Evolutionary conservation across 2,888 invertebrate genomes (phyloP).

Genomic region (Morpho achilles): DNA sequence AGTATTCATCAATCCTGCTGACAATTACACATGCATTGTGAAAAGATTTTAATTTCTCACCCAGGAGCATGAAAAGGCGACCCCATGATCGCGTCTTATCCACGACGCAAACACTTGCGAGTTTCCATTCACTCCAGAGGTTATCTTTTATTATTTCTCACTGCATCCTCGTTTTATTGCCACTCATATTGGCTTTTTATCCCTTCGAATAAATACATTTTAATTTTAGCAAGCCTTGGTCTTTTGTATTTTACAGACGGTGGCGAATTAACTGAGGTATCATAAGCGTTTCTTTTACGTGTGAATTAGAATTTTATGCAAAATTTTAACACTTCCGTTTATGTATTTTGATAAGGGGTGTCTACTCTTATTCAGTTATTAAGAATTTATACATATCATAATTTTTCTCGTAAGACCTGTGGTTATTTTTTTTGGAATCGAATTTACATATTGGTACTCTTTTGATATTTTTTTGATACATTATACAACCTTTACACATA

Average conservation of each 20-base stretch:
- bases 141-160: conserved; percentile 67
- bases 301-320: conserved; percentile 29
- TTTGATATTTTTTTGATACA: too few species aligned
- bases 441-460: too few species aligned
- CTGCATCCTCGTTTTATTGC: conserved; percentile 43
- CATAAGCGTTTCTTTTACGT: conserved; percentile 42
- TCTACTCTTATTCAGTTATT: too few species aligned
- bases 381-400: too few species aligned
- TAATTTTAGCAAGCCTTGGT: conserved; percentile 67
- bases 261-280: conserved; percentile 65
- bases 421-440: too few species aligned
- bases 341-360: too few species aligned
- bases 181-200: conserved; percentile 78
- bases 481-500: too few species aligned
- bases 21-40: conserved; percentile 4
- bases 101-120: conserved; percentile 76
- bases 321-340: conserved; percentile 9
- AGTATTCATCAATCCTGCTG: too few species aligned
- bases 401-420: too few species aligned
- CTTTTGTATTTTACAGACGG: conserved; percentile 62
- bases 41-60: conserved; percentile 65
- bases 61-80: conserved; percentile 53
- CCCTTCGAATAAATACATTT: conserved; percentile 77
- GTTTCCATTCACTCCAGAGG: conserved; percentile 74
- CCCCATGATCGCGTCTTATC: conserved; percentile 74